phyloP scores from a whole-genome alignment of 2,797 vertebrate genomes.

The Todus mexicanus region DNA sequence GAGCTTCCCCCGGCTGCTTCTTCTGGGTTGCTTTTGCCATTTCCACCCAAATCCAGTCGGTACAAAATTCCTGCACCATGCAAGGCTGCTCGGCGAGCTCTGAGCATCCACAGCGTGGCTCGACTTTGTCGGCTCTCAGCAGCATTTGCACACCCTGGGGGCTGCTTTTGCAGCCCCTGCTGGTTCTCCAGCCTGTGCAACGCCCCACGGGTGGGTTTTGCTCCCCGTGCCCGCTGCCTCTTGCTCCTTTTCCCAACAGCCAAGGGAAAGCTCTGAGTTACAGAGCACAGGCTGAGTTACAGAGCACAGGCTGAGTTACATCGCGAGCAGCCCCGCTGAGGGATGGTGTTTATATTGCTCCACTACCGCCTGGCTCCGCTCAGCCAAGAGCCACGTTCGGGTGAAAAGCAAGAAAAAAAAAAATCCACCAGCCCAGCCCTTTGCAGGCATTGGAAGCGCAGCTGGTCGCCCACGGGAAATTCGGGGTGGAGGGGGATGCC shows the following conservation, averaged over 20 bases:
- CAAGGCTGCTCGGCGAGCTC: not conserved
- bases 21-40: not conserved
- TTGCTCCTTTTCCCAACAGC: not conserved
- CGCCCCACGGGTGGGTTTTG: not conserved
- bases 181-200: rapidly evolving
- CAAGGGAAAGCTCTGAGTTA: not conserved
- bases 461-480: rapidly evolving
- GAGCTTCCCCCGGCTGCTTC: not conserved
- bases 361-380: not conserved
- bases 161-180: rapidly evolving
- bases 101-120: not conserved
- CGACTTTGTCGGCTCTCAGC: not conserved
- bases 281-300: not conserved
- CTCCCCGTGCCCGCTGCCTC: rapidly evolving
- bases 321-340: not conserved
- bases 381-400: not conserved
- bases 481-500: not conserved
- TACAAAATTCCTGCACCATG: not conserved
- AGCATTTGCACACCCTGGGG: rapidly evolving
- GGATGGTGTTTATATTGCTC: conserved; percentile 34
- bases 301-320: not conserved
- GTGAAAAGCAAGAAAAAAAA: not conserved
- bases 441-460: not conserved
- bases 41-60: not conserved
- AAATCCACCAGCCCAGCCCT: not conserved